These are phyloP conservation scores for Crenichthys baileyi DNA, from an alignment of 2,797 vertebrate genomes.

Conservation along the genomic window DNA sequence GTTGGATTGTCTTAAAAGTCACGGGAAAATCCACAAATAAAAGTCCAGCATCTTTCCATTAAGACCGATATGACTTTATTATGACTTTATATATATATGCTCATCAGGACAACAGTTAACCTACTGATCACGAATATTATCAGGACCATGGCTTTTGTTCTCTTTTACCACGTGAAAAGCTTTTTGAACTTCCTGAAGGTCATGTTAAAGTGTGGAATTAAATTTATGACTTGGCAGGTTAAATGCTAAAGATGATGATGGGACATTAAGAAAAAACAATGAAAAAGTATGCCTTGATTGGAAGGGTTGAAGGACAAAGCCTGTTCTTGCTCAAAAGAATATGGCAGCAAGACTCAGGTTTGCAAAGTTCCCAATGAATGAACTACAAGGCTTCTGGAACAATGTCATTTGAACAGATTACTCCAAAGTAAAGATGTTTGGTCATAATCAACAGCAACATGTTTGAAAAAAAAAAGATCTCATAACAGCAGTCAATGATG, in stretches of 20 bases:
- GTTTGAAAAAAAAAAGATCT: not conserved
- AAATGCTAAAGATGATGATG: not conserved
- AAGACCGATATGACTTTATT: too few species aligned
- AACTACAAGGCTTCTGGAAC: not conserved
- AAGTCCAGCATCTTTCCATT: too few species aligned
- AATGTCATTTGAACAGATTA: not conserved
- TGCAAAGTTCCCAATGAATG: not conserved
- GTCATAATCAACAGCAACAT: not conserved
- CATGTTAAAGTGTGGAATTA: too few species aligned
- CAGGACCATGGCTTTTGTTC: too few species aligned
- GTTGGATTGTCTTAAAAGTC: too few species aligned
- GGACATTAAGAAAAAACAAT: not conserved
- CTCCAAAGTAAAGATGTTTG: not conserved
- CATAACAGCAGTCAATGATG: not conserved
- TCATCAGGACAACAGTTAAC: too few species aligned
- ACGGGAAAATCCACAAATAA: too few species aligned
- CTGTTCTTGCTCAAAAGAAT: not conserved
- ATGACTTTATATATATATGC: too few species aligned
- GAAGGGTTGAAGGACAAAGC: not conserved
- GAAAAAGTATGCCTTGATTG: not conserved
- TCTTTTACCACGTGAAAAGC: too few species aligned
- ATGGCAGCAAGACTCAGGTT: not conserved
- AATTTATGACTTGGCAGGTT: not conserved
- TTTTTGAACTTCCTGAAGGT: too few species aligned
- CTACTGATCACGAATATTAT: too few species aligned